Evolutionary conservation across 2,113 vertebrate species (phyloP).

Genomic region (Eira barbara): DNA sequence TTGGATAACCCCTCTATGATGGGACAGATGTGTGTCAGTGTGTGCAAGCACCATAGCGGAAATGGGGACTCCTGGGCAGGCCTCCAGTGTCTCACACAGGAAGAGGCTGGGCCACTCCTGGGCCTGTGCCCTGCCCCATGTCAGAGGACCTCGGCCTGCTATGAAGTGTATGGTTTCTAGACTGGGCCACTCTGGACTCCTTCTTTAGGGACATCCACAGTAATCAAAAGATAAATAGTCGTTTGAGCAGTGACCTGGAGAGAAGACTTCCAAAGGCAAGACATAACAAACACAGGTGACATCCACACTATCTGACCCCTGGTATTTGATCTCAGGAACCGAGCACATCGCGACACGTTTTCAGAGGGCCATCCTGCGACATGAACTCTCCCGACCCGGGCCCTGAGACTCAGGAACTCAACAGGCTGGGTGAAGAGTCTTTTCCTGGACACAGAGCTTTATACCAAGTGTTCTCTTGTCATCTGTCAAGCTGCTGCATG

Average conservation of each 20-base stretch:
- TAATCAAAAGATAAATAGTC: neutral
- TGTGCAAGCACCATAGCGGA: too few relatives aligned
- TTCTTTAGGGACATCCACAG: neutral
- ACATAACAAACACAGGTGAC: fast-evolving
- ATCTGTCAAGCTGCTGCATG: neutral
- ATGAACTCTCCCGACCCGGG: fast-evolving
- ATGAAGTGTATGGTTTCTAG: neutral
- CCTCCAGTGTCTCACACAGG: fast-evolving
- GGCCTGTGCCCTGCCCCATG: fast-evolving
- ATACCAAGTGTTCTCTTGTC: neutral
- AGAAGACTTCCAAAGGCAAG: neutral
- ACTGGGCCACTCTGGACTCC: neutral
- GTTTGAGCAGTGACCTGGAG: neutral
- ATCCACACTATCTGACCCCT: neutral
- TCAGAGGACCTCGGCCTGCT: neutral
- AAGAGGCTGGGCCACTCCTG: neutral
- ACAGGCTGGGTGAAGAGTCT: neutral
- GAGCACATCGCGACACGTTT: neutral
- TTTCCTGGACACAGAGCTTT: neutral
- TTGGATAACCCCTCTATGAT: fast-evolving
- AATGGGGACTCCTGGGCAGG: neutral
- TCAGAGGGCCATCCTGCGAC: fast-evolving
- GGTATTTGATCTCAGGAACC: fast-evolving
- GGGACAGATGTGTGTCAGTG: neutral
- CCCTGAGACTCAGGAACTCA: neutral